Conservation (phyloP, 2,888 invertebrate genomes). For the Hirudinaria manillensis region DNA sequence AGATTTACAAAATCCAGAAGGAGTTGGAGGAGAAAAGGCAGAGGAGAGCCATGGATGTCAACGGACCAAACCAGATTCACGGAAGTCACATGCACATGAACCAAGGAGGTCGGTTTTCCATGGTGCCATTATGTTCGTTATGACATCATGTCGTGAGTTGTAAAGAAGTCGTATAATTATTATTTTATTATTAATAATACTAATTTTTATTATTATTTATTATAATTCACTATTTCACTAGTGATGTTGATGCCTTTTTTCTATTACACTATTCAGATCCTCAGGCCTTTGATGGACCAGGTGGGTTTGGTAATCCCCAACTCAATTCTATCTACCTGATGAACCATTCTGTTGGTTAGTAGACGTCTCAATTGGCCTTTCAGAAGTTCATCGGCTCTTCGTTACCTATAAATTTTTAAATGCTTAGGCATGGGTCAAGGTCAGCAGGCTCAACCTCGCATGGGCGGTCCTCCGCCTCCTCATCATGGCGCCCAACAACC, state of each 20-base stretch:
- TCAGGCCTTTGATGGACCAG: neutral
- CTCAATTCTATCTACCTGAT: conserved; percentile 21
- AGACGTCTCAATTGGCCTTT: neutral
- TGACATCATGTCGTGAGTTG: neutral
- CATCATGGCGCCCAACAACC: conserved; percentile 13
- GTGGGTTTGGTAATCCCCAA: conserved; percentile 15
- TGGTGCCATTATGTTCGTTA: too few species aligned
- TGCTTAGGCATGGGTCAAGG: conserved; percentile 5
- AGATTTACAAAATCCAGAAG: conserved; percentile 98
- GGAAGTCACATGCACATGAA: conserved; percentile 17
- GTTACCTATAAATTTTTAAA: neutral
- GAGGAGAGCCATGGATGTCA: conserved; percentile 28
- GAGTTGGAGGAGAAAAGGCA: conserved; percentile 67
- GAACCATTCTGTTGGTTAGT: conserved; percentile 21
- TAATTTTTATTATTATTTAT: too few species aligned
- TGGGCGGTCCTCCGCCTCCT: conserved; percentile 1
- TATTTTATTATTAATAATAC: neutral
- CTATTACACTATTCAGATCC: neutral
- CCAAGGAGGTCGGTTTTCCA: conserved; percentile 1
- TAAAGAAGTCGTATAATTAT: neutral
- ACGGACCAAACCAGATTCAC: conserved; percentile 18
- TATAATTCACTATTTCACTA: neutral
- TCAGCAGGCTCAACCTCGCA: conserved; percentile 17
- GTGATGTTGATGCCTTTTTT: neutral
- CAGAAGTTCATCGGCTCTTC: too few species aligned